Evolutionary conservation across 92 coral and sea anemone genomes (phyloP), one percentile per base, ranked within the genome.

Genomic region (Palythoa grandis): DNA sequence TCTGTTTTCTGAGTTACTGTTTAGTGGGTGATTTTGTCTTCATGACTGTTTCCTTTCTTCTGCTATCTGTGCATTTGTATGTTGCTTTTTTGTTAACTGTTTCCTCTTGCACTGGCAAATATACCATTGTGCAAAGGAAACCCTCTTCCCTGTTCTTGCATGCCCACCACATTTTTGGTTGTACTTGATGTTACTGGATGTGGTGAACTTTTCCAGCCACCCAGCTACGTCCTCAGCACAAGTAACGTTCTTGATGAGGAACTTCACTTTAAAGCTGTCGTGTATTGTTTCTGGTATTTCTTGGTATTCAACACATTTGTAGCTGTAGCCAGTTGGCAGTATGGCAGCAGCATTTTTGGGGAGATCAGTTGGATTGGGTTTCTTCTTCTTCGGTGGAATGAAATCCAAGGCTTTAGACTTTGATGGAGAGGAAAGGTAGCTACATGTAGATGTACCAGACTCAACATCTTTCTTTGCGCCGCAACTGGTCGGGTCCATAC

Each of bases 101-200:
- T 91, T 91, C 3, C 82, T 58, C 85, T 88, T 88, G 76, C 91
- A 85, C 43, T 91, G 91, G 40, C 93, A 91, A 22, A 87, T 90
- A 72, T 82, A 83, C 90, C 88, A 90, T 48, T 72, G 54, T 61
- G 88, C 74, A 87, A 74, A 87, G 20, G 61, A 35, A 66, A 87
- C 82, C 48, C 54, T 52, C 29, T 66, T 77, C n/a, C 90, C 90
- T 40, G 20, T 78, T 78, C 87, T 60, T 48, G 65, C 25, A 12
- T 48, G 53, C 35, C 88, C 88, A 20, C 87, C 87, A 43, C 77
- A 61, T 52, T 87, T 35, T 70, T 43, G 50, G 53, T 87, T 90
- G 82, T 86, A 86, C 69, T 82, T 78, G 17, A 90, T 83, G 57
- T 87, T 87, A 7, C 88, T 76, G 9, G 88, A 69, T 57, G 56